Evolutionary conservation across 2,797 vertebrate genomes (phyloP), one percentile per base, ranked within the genome.

Genomic region (Dallia pectoralis): DNA sequence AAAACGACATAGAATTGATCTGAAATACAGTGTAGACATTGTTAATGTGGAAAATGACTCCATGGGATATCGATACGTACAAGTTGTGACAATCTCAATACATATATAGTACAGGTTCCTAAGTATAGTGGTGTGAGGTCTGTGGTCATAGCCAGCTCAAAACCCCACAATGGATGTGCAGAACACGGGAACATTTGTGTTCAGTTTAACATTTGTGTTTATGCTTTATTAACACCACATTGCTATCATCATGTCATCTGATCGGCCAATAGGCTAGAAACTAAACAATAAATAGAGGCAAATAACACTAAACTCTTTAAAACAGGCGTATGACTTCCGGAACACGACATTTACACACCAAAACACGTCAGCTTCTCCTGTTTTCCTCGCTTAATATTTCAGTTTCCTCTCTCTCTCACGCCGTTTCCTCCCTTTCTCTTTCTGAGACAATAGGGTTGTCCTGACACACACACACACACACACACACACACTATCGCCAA

Each of bases 361-460:
- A 30, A 62, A 16, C 9, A 29, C 67, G 67, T 71, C 74, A 11
- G 48, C 48, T 65, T 59, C 69, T 36, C 32, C n/a, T 30, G 47
- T 51, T 33, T 36, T 68, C 72, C 64, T 67, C 71, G 7, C 40
- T 4, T 6, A 44, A 44, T 44, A 61, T 74, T 65, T 47, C 63
- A 3, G 27, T n/a, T 47, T 3, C 18, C 25, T 32, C 25, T 27
- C 73, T 61, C 25, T 51, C 53, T 49, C 77, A 71, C 78, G 40
- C 72, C 27, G 73, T 75, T 66, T 78, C 73, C 75, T 67, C 61
- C 66, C 80, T 76, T 74, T 66, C 69, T 65, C 56, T 49, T 22
- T 56, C 66, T 71, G 75, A 80, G 80, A 85, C 82, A 83, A 85
- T 85, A 71, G 82, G 79, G 77, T 67, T 72, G 69, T 73, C 68